Evolutionary conservation across 2,113 vertebrate genomes (phyloP), one percentile per base, ranked within the genome.

Genomic region (Pseudopodoces humilis): DNA sequence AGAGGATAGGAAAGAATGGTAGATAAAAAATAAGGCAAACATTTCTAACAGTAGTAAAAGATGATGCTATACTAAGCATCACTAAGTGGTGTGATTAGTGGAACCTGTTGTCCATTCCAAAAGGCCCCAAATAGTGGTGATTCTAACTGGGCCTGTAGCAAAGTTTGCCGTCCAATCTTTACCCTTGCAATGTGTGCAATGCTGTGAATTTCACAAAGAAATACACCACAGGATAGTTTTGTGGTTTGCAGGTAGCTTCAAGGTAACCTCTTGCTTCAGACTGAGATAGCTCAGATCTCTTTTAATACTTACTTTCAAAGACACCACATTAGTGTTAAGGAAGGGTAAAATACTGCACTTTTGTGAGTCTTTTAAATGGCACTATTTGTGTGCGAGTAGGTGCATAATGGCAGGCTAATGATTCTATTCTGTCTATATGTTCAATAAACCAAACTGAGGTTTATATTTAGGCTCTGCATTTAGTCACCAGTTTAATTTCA

Each of bases 311-410:
- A 49, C 65, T 52, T 97, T 92, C 55, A 50, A 76, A 94, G 56
- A 64, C 23, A 65, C 5, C 37, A 19, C 30, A 9, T 39, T 63
- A 79, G 11, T 31, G 9, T 30, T 85, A 93, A 55, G 16, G 49
- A 77, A 91, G 55, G 35, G 55, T 78, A 78, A 74, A 85, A 92
- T 90, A 92, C 50, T 92, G 31, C 78, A 46, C 6, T 39, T 39
- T 39, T 6, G 31, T 90, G 77, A 94, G 95, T 39, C 63, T 88
- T 85, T 96, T 95, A 83, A 97, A 88, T 39, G 60, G 46, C 60
- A 37, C 28, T 81, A 10, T 78, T 30, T 59, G 43, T 72, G 65
- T n/a, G 11, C 17, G 4, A 44, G 71, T 31, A 47, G 55, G 44
- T 91, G 35, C 16, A 52, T 58, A 95, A 49, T 22, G 35, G 41